Conservation (phyloP, 2,888 invertebrate genomes). For the Malthinus flaveolus region DNA sequence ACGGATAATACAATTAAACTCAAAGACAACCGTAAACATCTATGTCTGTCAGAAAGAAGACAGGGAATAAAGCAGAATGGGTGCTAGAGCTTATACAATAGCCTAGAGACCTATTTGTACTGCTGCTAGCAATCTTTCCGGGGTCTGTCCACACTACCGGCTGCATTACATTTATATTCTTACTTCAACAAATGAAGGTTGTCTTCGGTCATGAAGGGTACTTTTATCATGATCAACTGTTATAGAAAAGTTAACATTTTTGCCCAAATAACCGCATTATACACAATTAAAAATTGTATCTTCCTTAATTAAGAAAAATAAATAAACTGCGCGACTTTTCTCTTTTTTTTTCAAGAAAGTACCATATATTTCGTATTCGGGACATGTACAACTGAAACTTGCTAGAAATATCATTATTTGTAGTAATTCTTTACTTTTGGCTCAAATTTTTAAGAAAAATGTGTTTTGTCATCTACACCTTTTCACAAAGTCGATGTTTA, state of each 20-base stretch:
- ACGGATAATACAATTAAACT: conserved; percentile 39
- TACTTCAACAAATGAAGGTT: conserved; percentile 22
- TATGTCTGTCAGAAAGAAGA: conserved; percentile 32
- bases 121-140: conserved; percentile 22
- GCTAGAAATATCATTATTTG: too few species aligned
- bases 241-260: conserved; percentile 9
- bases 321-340: too few species aligned
- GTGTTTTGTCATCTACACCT: too few species aligned
- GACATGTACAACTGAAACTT: too few species aligned
- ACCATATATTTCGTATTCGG: too few species aligned
- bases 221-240: conserved; percentile 18
- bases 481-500: too few species aligned
- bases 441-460: too few species aligned
- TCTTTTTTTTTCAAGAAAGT: too few species aligned
- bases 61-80: conserved; percentile 23
- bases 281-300: too few species aligned
- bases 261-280: neutral
- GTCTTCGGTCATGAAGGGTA: conserved; percentile 18
- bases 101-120: conserved; percentile 23
- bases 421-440: too few species aligned
- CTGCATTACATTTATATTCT: conserved; percentile 25
- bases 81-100: conserved; percentile 19
- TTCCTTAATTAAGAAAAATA: too few species aligned
- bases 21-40: conserved; percentile 38
- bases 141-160: conserved; percentile 22